Evolutionary conservation across 2,113 vertebrate genomes (phyloP).

Genomic region (Arothron firmamentum): DNA sequence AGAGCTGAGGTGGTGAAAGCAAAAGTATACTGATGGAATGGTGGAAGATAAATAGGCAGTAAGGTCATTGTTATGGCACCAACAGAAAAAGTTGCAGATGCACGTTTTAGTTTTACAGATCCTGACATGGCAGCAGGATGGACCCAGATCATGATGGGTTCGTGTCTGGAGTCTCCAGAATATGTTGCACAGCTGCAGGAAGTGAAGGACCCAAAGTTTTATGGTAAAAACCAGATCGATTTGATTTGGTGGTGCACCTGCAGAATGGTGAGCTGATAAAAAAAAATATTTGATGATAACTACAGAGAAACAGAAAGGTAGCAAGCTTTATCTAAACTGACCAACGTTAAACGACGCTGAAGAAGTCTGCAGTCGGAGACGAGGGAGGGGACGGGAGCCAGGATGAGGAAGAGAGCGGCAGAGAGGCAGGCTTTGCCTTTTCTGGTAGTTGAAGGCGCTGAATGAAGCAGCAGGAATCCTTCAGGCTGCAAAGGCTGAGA

Average conservation of each 20-base stretch:
- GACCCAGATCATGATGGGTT: too few species aligned
- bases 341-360: not conserved
- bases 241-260: not conserved
- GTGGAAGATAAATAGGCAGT: too few species aligned
- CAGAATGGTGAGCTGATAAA: not conserved
- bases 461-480: conserved; percentile 61
- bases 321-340: conserved; percentile 2
- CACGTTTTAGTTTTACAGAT: too few species aligned
- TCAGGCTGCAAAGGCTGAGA: conserved; percentile 47
- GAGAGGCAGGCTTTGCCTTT: conserved; percentile 73
- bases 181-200: too few species aligned
- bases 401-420: conserved; percentile 32
- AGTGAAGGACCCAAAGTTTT: too few species aligned
- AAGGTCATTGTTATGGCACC: too few species aligned
- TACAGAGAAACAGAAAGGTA: not conserved
- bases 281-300: not conserved
- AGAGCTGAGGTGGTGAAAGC: too few species aligned
- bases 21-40: too few species aligned
- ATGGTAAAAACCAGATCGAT: too few species aligned
- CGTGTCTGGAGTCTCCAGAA: too few species aligned
- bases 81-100: too few species aligned
- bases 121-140: too few species aligned
- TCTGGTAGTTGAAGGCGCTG: conserved; percentile 72
- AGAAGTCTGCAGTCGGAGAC: conserved; percentile 67
- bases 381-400: conserved; percentile 59